Conservation (phyloP, 2,888 invertebrate species). For the Chalcosyrphus nemorum region DNA sequence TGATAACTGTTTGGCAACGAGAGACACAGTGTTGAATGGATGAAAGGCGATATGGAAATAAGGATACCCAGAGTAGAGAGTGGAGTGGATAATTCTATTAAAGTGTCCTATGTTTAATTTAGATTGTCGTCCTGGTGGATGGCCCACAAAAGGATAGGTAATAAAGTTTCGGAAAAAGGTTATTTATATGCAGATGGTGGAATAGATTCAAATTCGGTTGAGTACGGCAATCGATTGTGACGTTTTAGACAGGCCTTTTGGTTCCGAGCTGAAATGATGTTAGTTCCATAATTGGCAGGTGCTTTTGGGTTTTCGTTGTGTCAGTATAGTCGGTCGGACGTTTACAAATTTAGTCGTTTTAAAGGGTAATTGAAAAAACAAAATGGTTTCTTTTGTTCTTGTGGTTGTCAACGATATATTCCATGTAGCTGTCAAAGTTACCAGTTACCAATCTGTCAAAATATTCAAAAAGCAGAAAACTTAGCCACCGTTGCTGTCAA, state of each 20-base stretch:
- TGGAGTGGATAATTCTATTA: slow-evolving; percentile 34
- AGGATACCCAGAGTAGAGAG: not conserved
- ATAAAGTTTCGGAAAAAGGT: not conserved
- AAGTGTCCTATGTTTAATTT: slow-evolving; percentile 32
- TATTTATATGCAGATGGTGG: slow-evolving; percentile 13
- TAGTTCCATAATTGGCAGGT: too few species aligned
- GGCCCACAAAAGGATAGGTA: slow-evolving; percentile 12
- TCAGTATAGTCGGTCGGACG: too few species aligned
- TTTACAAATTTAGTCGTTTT: too few species aligned
- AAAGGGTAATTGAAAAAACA: too few species aligned
- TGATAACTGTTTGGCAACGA: slow-evolving; percentile 31
- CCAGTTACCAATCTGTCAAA: too few species aligned
- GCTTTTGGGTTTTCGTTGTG: too few species aligned
- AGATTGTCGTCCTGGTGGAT: slow-evolving; percentile 22
- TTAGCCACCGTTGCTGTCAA: too few species aligned
- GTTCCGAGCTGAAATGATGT: too few species aligned
- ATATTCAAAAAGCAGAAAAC: too few species aligned
- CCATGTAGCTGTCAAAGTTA: too few species aligned
- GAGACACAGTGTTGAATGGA: slow-evolving; percentile 5
- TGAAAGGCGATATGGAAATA: slow-evolving; percentile 34
- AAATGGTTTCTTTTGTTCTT: too few species aligned
- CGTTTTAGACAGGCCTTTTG: not conserved
- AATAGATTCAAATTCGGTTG: not conserved
- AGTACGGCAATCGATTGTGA: not conserved
- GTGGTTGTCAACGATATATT: too few species aligned